Evolutionary conservation across 2,888 invertebrate species (phyloP), one percentile per base, ranked within the genome.

Genomic region (Sisyra nigra): DNA sequence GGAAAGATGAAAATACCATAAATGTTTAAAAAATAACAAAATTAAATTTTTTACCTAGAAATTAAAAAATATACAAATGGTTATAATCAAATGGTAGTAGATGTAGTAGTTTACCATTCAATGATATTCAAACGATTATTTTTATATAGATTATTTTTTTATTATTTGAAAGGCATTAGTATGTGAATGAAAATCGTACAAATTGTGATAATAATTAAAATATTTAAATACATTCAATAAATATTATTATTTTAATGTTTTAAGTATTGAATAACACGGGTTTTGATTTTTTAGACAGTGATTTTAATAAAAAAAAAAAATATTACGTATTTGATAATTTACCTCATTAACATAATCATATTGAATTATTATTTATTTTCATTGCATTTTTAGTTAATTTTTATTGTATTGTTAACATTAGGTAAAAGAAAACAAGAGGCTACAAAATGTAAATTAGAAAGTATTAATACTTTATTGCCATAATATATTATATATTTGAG

Each of bases 181-280:
- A 24, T 40, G 13, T 29, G n/a, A 24, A 24, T 30, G 30, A 30
- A 40, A 40, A 36, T 29, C 29, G 34, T 32, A 36, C 30, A 24
- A 36, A 29, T 42, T 36, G 10, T 42, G 15, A 14, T 34, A 14
- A 34, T 15, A 34, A 14, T 14, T 11, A 8, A 34, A 14, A 14
- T 14, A 34, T 34, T 14, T 8, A n/a, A 34, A 34, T 34, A n/a
- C n/a, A n/a, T n/a, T 11, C 5, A 14, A 34, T 34, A 34, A 14
- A 14, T 34, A 34, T n/a, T 14, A 14, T 14, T 34, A 34, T 34
- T 34, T 34, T 8, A 34, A n/a, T 34, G 3, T 34, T n/a, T 34
- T 34, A 11, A 34, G 8, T 14, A 34, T n/a, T 34, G 2, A 8
- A 8, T 34, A 34, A 14, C 11, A 5, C 15, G 13, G 8, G 15